Base-by-base conservation (phyloP, 2,113 vertebrate genomes). In the Nerophis ophidion region DNA sequence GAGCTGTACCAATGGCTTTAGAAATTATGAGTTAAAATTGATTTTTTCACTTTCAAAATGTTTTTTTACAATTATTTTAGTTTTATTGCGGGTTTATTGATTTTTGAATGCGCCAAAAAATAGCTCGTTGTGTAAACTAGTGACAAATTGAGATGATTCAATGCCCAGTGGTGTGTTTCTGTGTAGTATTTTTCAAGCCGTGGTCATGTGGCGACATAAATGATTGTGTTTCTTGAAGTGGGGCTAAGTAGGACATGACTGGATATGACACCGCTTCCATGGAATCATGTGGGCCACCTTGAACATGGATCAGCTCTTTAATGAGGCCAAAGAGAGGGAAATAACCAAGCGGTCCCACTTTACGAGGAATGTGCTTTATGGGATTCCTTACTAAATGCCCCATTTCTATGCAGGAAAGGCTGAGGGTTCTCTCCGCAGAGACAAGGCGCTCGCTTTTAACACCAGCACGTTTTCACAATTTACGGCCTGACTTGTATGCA, bases 341-440 rank as follows among this genome's bases (percentile, higher is more conserved):
- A 81, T 76, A 80, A 84, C 67, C 47, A 75, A 80, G 78, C 68
- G 82, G 76, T 64, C 76, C 60, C 56, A 70, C 70, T 89, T 89
- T 83, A 87, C 72, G 71, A 83, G 87, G 76, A 83, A 82, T 75
- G 81, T 66, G 65, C 72, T 85, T 80, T 79, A 85, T 78, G 71
- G 68, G 74, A 84, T 83, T 82, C 77, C 75, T 75, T 68, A 63
- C 63, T 76, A 81, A 86, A 83, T 66, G 79, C 51, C 58, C 73
- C 40, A 63, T 70, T 86, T 79, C 66, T 72, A 57, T 40, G 19
- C 59, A 52, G 60, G 60, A 61, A 60, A 48, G 42, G 57, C 60
- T 56, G 51, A 66, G 68, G 81, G 70, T 71, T 71, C 59, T 71
- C 61, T 63, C 65, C 8, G 16, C 58, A 68, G 62, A 81, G 67